Percentiles rank a stretch among this genome's conserved stretches.
These are phyloP conservation scores for Betta splendens DNA, from an alignment of 2,797 vertebrate genomes.

Conservation along the genomic window DNA sequence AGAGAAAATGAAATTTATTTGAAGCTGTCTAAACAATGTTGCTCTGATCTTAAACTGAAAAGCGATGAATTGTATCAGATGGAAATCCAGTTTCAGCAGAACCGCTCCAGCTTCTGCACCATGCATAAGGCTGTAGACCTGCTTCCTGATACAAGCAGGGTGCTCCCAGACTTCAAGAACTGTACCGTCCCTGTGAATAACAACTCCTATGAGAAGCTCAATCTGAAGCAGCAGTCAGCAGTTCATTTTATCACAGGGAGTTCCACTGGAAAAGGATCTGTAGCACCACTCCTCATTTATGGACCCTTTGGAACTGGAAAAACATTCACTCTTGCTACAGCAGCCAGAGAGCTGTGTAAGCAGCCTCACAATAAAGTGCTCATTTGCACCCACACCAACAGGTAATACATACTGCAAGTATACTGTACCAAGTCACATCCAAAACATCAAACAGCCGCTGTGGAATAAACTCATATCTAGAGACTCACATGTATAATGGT, in stretches of 20 bases:
- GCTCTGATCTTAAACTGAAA: constrained; percentile 79
- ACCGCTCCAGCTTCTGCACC: constrained; percentile 83
- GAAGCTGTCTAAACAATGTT: constrained; percentile 82
- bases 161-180: constrained; percentile 83
- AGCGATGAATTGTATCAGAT: constrained; percentile 60
- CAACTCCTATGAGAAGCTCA: constrained; percentile 59
- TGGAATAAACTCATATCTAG: no score
- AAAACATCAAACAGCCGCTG: no score
- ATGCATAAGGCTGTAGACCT: constrained; percentile 88
- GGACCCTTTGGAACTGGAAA: constrained; percentile 95
- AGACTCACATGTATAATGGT: no score
- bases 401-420: constrained; percentile 51
- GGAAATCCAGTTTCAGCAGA: constrained; percentile 91
- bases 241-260: constrained; percentile 82
- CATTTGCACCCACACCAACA: constrained; percentile 92
- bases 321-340: constrained; percentile 89
- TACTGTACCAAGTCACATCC: no score
- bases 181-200: constrained; percentile 75
- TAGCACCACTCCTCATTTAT: constrained; percentile 90
- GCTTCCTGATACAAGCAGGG: constrained; percentile 78
- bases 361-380: constrained; percentile 83
- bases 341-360: constrained; percentile 82
- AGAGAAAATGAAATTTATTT: constrained; percentile 79
- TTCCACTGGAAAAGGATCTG: constrained; percentile 26
- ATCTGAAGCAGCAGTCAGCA: constrained; percentile 86